Evolutionary conservation across 2,797 vertebrate genomes (phyloP).

Genomic region (Vultur gryphus): DNA sequence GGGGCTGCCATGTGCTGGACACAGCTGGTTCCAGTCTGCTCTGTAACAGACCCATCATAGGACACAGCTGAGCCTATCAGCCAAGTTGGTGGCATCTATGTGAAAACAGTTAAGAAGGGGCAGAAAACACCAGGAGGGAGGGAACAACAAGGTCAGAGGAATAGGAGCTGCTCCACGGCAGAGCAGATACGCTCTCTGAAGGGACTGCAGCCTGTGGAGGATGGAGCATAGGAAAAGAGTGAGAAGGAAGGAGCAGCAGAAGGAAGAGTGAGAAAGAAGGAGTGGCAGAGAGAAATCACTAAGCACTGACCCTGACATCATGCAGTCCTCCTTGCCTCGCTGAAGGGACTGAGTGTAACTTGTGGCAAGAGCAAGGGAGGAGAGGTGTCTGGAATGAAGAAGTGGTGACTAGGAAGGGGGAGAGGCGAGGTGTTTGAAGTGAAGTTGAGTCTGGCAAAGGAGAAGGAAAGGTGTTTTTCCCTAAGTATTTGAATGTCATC

Average conservation of each 20-base stretch:
- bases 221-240: not conserved
- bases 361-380: not conserved
- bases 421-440: not conserved
- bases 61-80: not conserved
- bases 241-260: not conserved
- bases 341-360: not conserved
- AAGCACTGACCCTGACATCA: not conserved
- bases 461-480: not conserved
- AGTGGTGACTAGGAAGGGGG: not conserved
- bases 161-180: not conserved
- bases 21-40: not conserved
- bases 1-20: not conserved
- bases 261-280: not conserved
- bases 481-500: not conserved
- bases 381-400: not conserved
- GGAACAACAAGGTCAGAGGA: not conserved
- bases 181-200: not conserved
- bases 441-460: not conserved
- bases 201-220: not conserved
- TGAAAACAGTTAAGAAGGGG: not conserved
- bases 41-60: not conserved
- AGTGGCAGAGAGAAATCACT: not conserved
- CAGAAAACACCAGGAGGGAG: not conserved
- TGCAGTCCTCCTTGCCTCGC: rapidly evolving
- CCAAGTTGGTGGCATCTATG: not conserved